These are phyloP conservation scores for Drosophila nr. perissopoda DNA, from an alignment of 2,888 invertebrate species.

Conservation along the genomic window DNA sequence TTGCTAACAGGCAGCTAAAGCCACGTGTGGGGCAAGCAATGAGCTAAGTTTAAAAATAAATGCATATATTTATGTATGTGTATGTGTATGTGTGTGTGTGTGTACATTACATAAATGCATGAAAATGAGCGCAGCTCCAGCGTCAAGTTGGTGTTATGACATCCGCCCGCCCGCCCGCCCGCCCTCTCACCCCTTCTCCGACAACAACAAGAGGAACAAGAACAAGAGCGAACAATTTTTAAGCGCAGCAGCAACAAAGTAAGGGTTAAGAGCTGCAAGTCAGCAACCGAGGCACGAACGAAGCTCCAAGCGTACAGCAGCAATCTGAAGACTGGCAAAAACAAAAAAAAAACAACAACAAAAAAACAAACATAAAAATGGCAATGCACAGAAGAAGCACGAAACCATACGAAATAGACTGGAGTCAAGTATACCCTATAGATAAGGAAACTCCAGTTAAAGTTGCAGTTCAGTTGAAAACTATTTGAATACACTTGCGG, in stretches of 20 bases:
- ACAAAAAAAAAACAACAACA: conserved; percentile 16
- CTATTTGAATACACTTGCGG: neutral
- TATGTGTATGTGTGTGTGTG: neutral
- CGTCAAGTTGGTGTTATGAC: conserved; percentile 51
- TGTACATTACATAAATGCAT: conserved; percentile 1
- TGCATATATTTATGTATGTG: neutral
- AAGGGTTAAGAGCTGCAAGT: conserved; percentile 46
- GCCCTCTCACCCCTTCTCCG: neutral
- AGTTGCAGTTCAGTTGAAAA: neutral
- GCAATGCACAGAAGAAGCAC: conserved; percentile 19
- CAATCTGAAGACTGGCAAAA: conserved; percentile 49
- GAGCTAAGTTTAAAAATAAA: conserved; percentile 23
- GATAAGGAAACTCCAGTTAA: neutral
- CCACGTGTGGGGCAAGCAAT: conserved; percentile 37
- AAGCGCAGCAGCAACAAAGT: conserved; percentile 58
- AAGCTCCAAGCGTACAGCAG: conserved; percentile 43
- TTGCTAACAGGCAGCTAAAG: conserved; percentile 9
- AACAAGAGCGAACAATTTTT: conserved; percentile 9
- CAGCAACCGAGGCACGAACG: conserved; percentile 30
- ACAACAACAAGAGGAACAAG: neutral
- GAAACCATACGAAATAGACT: conserved; percentile 6
- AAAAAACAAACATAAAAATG: conserved; percentile 30
- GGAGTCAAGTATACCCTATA: conserved; percentile 18
- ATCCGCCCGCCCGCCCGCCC: conserved; percentile 8
- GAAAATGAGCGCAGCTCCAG: conserved; percentile 23